Evolutionary conservation across 2,888 invertebrate genomes (phyloP).

Genomic region (Macrophya alboannulata): DNA sequence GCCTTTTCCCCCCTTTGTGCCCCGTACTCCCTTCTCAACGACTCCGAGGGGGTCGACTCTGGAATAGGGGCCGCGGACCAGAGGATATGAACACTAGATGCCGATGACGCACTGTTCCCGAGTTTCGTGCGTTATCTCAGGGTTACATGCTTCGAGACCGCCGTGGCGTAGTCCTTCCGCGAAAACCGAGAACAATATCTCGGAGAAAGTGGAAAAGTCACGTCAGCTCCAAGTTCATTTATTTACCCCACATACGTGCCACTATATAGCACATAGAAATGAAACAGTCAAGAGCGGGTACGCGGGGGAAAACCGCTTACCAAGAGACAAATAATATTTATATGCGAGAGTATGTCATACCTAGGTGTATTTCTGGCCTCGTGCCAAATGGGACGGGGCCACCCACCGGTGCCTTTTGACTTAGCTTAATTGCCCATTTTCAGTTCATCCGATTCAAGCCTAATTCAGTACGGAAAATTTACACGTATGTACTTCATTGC

Average conservation of each 20-base stretch:
- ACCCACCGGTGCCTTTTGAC: background rate
- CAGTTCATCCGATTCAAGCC: background rate
- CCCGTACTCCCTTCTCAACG: constrained; percentile 62
- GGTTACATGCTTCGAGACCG: constrained; percentile 49
- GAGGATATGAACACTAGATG: constrained; percentile 56
- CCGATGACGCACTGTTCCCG: constrained; percentile 55
- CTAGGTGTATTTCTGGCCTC: constrained; percentile 6
- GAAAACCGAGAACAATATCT: constrained; percentile 56
- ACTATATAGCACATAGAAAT: constrained; percentile 29
- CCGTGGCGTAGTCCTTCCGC: constrained; percentile 38
- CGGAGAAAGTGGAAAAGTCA: constrained; percentile 56
- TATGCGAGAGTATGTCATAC: constrained; percentile 36
- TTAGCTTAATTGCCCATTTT: constrained; percentile 10
- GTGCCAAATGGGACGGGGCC: constrained; percentile 3
- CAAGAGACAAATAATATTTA: constrained; percentile 39
- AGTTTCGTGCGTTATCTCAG: constrained; percentile 56
- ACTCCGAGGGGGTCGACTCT: constrained; percentile 47
- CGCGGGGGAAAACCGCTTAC: background rate
- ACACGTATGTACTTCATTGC: background rate
- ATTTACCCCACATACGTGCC: constrained; percentile 51
- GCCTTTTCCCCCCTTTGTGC: constrained; percentile 58
- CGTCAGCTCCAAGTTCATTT: constrained; percentile 54
- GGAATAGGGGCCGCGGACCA: constrained; percentile 56
- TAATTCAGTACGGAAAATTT: background rate
- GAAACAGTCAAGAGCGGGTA: background rate